These are phyloP conservation scores for Microdon myrmicae DNA, from an alignment of 2,888 invertebrate species.

Conservation along the genomic window DNA sequence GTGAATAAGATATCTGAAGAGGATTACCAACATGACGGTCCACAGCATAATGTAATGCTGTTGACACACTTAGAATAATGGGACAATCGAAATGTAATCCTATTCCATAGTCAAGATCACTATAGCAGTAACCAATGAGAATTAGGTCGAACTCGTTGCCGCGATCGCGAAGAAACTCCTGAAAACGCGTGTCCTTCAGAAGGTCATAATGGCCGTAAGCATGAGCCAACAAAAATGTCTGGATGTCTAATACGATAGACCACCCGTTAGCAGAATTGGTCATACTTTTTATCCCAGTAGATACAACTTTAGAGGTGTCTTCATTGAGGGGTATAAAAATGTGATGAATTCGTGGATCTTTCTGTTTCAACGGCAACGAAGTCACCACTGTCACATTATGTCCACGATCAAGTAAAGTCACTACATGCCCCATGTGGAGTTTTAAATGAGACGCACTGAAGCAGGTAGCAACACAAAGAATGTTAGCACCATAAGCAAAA, in stretches of 20 bases:
- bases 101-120: slow-evolving; percentile 58
- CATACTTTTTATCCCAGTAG: neutral
- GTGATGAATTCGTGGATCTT: slow-evolving; percentile 57
- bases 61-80: slow-evolving; percentile 57
- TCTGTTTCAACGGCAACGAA: slow-evolving; percentile 57
- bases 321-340: slow-evolving; percentile 57
- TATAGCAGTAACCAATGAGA: slow-evolving; percentile 33
- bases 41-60: slow-evolving; percentile 51
- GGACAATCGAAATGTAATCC: slow-evolving; percentile 62
- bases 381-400: slow-evolving; percentile 64
- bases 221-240: neutral
- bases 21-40: slow-evolving; percentile 58
- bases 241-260: neutral
- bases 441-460: slow-evolving; percentile 63
- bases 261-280: neutral
- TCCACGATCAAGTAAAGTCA: slow-evolving; percentile 60
- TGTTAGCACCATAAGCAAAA: slow-evolving; percentile 55
- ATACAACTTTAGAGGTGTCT: slow-evolving; percentile 8
- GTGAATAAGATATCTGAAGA: slow-evolving; percentile 54
- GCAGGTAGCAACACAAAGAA: slow-evolving; percentile 63
- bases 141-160: slow-evolving; percentile 56
- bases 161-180: slow-evolving; percentile 57
- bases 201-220: slow-evolving; percentile 48
- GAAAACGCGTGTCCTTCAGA: slow-evolving; percentile 58
- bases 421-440: slow-evolving; percentile 60